Base-by-base conservation (phyloP, 2,113 vertebrate species). In the Dermatemys mawii region DNA sequence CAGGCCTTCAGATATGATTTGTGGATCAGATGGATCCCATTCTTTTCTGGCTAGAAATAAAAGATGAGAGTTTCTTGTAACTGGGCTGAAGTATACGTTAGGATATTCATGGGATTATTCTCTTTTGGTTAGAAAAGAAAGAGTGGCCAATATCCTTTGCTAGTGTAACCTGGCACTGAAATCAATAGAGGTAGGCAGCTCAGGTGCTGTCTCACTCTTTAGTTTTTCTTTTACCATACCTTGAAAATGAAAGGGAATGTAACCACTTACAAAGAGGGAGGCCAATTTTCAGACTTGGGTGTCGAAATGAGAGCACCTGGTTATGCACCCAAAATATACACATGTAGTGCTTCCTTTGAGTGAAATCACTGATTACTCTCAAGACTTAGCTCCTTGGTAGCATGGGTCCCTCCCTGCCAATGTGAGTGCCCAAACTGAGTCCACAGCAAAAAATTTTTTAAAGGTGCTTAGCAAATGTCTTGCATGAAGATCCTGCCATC, bases 1-100 rank as follows among this genome's bases (percentile, higher is more conserved):
- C 82, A 99, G 98, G 90, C 99, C 99, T 98, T 99, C 99, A 3
- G 99, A 99, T 96, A 99, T 99, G 24, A 99, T 99, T 96, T 99
- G 99, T 57, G 99, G 99, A 97, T 99, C 99, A 1, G 99, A 99
- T 0, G 99, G 99, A 97, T 99, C 97, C 99, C 99, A 99, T 90
- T 99, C 97, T 93, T 99, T 98, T 94, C 99, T 99, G 92, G 99
- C 99, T 99, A 93, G 92, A 97, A 98, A 97, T 32, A 97, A 95
- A 92, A 97, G 11, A 95, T 16, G 78, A 96, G 88, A 93, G 78
- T 84, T 95, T 92, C 19, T 48, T 55, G 54, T 96, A 78, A 95
- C 54, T 46, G 87, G 90, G 92, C 84, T 70, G 53, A 79, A 49
- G 38, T 44, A 46, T 22, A 50, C 41, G 38, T 70, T 44, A 38